A percentile compares a stretch with the other conserved stretches of the same genome.
phyloP scores from a whole-genome alignment of 2,113 vertebrate genomes.

The Lipotes vexillifer region DNA sequence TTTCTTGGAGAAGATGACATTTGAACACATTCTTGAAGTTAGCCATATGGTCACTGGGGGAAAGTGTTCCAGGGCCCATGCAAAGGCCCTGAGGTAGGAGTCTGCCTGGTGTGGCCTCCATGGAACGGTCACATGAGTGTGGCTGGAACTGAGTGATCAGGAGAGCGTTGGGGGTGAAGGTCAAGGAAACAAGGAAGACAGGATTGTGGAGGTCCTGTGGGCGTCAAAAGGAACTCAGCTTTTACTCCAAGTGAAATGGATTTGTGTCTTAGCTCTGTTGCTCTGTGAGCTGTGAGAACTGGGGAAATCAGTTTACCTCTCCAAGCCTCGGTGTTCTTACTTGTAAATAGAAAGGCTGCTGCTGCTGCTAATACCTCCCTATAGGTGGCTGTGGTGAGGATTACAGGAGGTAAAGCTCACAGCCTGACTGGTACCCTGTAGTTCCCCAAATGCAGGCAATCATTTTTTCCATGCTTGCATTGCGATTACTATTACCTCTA shows the following conservation, averaged over 20 bases:
- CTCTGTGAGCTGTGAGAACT: not conserved
- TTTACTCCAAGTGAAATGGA: not conserved
- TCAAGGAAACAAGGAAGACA: not conserved
- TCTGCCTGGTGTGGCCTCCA: not conserved
- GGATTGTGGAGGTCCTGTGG: not conserved
- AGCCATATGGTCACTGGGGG: not conserved
- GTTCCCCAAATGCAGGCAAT: not conserved
- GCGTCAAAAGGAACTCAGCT: not conserved
- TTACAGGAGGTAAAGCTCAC: not conserved
- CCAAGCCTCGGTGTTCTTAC: not conserved
- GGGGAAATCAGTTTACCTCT: not conserved
- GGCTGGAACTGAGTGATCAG: not conserved
- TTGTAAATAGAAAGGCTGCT: not conserved
- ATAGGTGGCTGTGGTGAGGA: not conserved
- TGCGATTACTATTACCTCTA: not conserved
- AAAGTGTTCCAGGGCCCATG: not conserved
- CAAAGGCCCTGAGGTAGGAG: not conserved
- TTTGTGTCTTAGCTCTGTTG: not conserved
- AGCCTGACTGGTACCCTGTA: not conserved
- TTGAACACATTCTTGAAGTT: not conserved
- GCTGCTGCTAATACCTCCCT: not conserved
- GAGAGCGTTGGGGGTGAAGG: not conserved
- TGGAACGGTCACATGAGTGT: not conserved
- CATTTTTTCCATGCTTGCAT: rapidly evolving
- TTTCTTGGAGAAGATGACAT: not conserved